Percentiles rank a stretch among this genome's conserved stretches.
Conservation (phyloP, 2,888 invertebrate genomes). For the Antitype chi region DNA sequence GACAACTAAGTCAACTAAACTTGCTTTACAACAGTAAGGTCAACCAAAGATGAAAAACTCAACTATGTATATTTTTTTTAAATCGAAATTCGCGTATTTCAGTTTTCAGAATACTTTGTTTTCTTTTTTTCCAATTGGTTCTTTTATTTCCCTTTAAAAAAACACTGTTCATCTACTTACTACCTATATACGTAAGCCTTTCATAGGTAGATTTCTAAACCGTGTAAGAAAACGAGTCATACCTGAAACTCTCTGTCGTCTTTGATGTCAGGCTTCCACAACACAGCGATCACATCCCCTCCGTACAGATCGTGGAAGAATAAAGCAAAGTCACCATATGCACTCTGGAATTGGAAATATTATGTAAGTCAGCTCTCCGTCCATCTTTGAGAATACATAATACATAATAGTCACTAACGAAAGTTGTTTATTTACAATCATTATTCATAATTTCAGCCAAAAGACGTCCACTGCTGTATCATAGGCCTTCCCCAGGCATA, state of each 20-base stretch:
- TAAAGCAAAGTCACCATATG: conserved; percentile 94
- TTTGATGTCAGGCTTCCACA: conserved; percentile 94
- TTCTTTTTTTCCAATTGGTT: background rate
- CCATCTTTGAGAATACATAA: background rate
- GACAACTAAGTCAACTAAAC: too few relatives aligned
- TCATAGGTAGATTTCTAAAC: too few relatives aligned
- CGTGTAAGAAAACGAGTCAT: conserved; percentile 31
- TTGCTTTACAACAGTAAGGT: too few relatives aligned
- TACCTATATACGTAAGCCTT: too few relatives aligned
- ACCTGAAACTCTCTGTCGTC: conserved; percentile 94
- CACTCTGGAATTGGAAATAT: conserved; percentile 84
- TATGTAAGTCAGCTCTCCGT: background rate
- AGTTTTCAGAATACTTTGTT: background rate
- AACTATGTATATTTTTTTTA: too few relatives aligned
- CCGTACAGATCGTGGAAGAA: conserved; percentile 98
- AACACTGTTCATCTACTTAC: background rate
- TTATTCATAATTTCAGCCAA: too few relatives aligned
- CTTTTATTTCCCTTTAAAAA: background rate
- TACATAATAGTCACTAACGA: background rate
- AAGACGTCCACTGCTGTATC: too few relatives aligned
- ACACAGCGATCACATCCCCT: conserved; percentile 95
- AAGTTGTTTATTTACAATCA: too few relatives aligned
- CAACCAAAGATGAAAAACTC: too few relatives aligned
- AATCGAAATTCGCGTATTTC: too few relatives aligned
- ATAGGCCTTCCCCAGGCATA: too few relatives aligned